Percentiles rank a stretch among this genome's conserved stretches.
Conservation (phyloP, 2,888 invertebrate species). For the Eugnorisma glareosa region DNA sequence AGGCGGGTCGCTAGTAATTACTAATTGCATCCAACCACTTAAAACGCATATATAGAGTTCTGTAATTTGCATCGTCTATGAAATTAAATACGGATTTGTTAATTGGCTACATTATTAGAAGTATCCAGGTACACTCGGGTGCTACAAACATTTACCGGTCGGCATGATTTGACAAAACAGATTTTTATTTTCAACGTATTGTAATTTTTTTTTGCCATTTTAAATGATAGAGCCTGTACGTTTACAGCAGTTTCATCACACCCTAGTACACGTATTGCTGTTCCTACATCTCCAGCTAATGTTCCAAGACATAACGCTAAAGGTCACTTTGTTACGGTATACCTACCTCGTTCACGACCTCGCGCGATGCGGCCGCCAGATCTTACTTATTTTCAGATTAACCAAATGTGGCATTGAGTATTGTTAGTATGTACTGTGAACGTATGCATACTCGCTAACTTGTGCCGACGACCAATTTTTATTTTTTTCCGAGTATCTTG, state of each 20-base stretch:
- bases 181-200: not conserved
- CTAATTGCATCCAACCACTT: too few relatives aligned
- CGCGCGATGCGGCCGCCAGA: not conserved
- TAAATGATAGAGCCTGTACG: not conserved
- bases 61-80: too few relatives aligned
- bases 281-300: slow-evolving; percentile 7
- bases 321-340: slow-evolving; percentile 50
- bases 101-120: too few relatives aligned
- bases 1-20: too few relatives aligned
- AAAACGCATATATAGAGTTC: too few relatives aligned
- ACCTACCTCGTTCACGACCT: not conserved
- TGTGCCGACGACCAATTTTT: not conserved
- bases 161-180: too few relatives aligned
- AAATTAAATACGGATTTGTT: too few relatives aligned
- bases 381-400: not conserved
- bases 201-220: not conserved
- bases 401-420: not conserved
- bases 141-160: too few relatives aligned
- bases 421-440: not conserved
- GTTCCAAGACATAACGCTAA: slow-evolving; percentile 31
- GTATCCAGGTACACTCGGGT: too few relatives aligned
- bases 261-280: not conserved
- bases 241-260: not conserved
- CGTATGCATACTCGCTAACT: too few relatives aligned
- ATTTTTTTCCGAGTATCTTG: too few relatives aligned